A percentile compares a stretch with the other conserved stretches of the same genome.
phyloP scores from a whole-genome alignment of 2,113 vertebrate genomes.

The Brachypodius melanocephalos region DNA sequence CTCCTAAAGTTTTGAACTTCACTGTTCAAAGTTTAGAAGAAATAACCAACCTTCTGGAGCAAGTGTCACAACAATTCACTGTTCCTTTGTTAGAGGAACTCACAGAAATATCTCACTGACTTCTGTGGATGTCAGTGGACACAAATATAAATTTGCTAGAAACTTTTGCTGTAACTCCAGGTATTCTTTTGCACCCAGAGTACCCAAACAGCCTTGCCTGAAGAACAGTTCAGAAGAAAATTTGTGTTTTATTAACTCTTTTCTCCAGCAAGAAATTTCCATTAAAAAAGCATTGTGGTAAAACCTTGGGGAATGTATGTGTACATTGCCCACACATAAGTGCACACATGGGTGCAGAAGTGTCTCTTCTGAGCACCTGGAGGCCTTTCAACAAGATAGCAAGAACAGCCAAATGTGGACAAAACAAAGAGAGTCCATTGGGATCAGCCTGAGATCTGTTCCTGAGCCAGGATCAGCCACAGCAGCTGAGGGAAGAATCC shows the following conservation, averaged over 20 bases:
- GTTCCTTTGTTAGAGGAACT: background rate
- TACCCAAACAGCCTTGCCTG: background rate
- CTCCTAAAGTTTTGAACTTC: background rate
- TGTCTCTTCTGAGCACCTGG: background rate
- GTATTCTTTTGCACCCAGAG: background rate
- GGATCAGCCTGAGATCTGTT: background rate
- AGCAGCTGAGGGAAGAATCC: background rate
- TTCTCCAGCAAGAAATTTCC: background rate
- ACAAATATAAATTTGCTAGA: background rate
- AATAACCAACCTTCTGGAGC: background rate
- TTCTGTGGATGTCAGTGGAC: background rate
- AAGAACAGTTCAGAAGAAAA: background rate
- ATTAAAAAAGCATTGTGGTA: background rate
- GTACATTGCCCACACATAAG: accelerated
- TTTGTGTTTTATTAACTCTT: background rate
- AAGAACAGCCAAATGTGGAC: background rate
- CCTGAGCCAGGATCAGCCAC: background rate
- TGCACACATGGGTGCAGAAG: background rate
- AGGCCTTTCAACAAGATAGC: background rate
- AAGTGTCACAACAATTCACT: background rate
- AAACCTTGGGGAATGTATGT: background rate
- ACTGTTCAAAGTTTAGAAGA: background rate
- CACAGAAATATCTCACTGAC: background rate
- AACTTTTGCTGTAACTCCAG: background rate
- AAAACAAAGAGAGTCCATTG: background rate